Percentiles rank a stretch among this genome's conserved stretches.
phyloP scores from a whole-genome alignment of 2,797 vertebrate species.

The Anableps anableps region DNA sequence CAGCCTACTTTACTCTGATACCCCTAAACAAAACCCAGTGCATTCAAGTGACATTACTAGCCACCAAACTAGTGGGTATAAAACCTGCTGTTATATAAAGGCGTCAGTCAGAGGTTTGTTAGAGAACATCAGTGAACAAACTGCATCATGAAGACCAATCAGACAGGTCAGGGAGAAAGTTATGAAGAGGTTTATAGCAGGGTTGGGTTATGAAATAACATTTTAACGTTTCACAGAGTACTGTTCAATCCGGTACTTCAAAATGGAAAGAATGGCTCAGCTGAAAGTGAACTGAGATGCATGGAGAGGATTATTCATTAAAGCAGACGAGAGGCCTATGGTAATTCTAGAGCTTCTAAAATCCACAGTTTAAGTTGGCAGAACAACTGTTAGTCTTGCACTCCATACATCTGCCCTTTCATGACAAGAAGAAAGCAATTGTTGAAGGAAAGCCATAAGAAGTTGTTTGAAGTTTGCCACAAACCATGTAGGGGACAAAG shows the following conservation, averaged over 20 bases:
- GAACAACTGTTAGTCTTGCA: background rate
- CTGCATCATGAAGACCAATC: background rate
- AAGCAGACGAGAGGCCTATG: background rate
- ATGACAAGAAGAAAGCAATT: background rate
- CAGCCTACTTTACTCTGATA: background rate
- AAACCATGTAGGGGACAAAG: background rate
- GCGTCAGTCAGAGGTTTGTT: background rate
- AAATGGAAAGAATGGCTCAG: background rate
- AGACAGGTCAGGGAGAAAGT: background rate
- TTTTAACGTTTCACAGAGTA: background rate
- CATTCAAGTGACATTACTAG: background rate
- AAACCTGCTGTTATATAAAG: background rate
- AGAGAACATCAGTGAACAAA: too few relatives aligned
- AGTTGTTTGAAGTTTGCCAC: background rate
- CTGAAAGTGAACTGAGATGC: background rate
- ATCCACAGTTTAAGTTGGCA: background rate
- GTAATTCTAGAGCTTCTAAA: background rate
- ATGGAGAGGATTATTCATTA: background rate
- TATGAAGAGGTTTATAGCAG: background rate
- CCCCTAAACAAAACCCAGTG: background rate
- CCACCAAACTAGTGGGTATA: background rate
- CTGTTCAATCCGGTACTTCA: background rate
- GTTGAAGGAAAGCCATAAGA: background rate
- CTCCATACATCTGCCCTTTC: background rate
- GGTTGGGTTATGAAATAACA: background rate